Conservation (phyloP, 2,113 vertebrate genomes). For the Buteo buteo region DNA sequence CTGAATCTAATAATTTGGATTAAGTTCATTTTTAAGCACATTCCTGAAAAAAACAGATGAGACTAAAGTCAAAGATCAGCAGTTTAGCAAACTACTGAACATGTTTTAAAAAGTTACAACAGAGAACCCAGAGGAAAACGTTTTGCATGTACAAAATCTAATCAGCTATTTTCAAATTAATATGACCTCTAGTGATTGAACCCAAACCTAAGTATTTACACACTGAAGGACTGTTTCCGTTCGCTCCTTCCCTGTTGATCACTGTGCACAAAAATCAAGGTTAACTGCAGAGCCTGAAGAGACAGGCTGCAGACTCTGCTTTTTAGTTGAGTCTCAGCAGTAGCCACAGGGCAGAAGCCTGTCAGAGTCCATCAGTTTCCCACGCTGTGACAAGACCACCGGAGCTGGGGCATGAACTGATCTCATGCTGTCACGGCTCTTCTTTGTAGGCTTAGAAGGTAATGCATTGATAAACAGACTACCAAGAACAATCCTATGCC, state of each 20-base stretch:
- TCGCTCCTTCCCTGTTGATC: neutral
- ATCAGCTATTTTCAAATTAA: neutral
- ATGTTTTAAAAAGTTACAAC: neutral
- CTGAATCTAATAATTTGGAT: neutral
- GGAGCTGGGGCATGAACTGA: neutral
- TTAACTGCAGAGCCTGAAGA: slow-evolving; percentile 49
- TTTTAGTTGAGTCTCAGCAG: neutral
- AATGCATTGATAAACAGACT: neutral
- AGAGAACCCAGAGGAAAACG: neutral
- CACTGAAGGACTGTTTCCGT: neutral
- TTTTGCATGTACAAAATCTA: neutral
- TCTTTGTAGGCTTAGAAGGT: neutral
- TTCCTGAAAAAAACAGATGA: neutral
- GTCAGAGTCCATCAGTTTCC: slow-evolving; percentile 60
- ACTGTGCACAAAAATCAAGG: slow-evolving; percentile 32
- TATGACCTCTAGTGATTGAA: neutral
- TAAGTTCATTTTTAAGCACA: neutral
- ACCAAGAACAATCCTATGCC: neutral
- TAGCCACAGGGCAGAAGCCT: slow-evolving; percentile 62
- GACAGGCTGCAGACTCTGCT: slow-evolving; percentile 57
- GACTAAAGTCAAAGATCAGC: neutral
- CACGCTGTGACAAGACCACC: slow-evolving; percentile 29
- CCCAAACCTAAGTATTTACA: neutral
- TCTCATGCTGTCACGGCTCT: slow-evolving; percentile 24
- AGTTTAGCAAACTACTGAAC: neutral